Conservation (phyloP, 2,797 vertebrate genomes). For the Menidia menidia region DNA sequence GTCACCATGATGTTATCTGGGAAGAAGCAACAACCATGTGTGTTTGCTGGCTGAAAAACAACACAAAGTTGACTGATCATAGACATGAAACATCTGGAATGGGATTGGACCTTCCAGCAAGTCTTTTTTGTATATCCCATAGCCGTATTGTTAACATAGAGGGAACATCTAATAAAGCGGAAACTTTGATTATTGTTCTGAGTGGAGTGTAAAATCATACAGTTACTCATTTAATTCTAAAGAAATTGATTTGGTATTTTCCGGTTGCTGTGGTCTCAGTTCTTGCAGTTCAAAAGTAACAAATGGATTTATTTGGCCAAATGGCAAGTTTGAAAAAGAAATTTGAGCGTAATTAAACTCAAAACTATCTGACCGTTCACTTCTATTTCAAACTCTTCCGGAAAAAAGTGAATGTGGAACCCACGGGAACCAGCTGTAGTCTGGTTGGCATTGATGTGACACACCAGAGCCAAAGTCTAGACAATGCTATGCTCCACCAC, state of each 20-base stretch:
- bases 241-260: slow-evolving; percentile 5
- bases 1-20: background rate
- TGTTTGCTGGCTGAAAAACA: background rate
- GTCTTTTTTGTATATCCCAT: slow-evolving; percentile 5
- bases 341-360: background rate
- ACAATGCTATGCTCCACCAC: slow-evolving; percentile 4
- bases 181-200: slow-evolving; percentile 20
- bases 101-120: too few relatives aligned
- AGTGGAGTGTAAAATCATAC: slow-evolving; percentile 17
- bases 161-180: background rate
- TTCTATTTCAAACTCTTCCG: slow-evolving; percentile 19
- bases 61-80: background rate
- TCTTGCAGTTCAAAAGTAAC: background rate
- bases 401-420: slow-evolving; percentile 11
- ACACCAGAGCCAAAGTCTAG: slow-evolving; percentile 44
- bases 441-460: slow-evolving; percentile 25
- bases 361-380: background rate
- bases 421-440: slow-evolving; percentile 15
- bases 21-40: too few relatives aligned
- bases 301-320: background rate
- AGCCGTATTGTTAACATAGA: background rate
- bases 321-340: background rate
- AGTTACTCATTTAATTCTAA: slow-evolving; percentile 16
- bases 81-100: background rate
- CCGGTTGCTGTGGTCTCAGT: too few relatives aligned